Base-by-base conservation (phyloP, 2,888 invertebrate species). In the Eumerus sabulonum region DNA sequence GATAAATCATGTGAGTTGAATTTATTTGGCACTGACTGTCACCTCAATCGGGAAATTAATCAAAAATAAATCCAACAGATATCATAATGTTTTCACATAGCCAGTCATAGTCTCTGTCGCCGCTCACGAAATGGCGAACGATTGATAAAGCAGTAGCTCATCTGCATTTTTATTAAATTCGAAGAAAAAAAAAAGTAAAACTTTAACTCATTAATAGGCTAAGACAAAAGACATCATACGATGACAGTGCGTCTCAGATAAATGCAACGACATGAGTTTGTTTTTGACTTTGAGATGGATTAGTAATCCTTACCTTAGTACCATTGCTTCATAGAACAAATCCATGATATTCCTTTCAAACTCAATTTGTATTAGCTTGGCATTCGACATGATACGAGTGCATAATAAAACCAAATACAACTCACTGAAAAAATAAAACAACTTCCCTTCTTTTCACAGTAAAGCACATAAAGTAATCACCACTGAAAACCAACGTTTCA, bases 291-390 rank as follows among this genome's bases (percentile, higher is more conserved):
- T 27, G 27, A 27, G 2, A 27, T 27, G 27, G 27, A 5, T 40
- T 3, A 3, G n/a, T 40, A 40, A 27, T n/a, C 19, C 48, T 72
- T 60, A 73, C 74, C 71, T 82, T 77, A 82, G 86, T 84, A 27
- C 27, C 7, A 86, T 84, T 72, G 85, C 86, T 76, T 85, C 85
- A 74, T 87, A 86, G 82, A 87, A 82, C 64, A 87, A 82, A 82
- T 87, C 88, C 88, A 88, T 88, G 60, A 88, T 88, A 83, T 86
- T 88, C 72, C 86, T 86, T 82, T 87, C 86, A 84, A 88, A 88
- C 84, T 88, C 88, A 82, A 88, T 84, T 84, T 86, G 85, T 73
- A 88, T 85, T 44, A 86, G 68, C 59, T 83, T 83, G 18, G 59
- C 62, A 68, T 77, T 68, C 60, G 77, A 82, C 82, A 82, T 76